phyloP scores from a whole-genome alignment of 1,140 invertebrate genomes.

The Chironomus tepperi region DNA sequence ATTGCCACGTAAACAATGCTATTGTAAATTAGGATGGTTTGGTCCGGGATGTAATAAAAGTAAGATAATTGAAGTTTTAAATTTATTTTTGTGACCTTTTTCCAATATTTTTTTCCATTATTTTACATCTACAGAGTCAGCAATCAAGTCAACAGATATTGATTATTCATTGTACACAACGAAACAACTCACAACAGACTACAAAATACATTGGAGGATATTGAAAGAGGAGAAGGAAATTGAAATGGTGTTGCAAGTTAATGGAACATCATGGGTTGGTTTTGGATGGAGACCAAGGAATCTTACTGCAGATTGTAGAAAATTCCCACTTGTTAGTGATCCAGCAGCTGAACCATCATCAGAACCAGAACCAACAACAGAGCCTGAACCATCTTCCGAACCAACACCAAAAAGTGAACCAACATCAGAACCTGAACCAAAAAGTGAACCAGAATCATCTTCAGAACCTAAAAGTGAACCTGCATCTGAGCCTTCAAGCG shows the following conservation, averaged over 20 bases:
- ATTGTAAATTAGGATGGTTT: slow-evolving; percentile 80
- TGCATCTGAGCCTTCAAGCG: slow-evolving; percentile 37
- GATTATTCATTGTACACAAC: slow-evolving; percentile 59
- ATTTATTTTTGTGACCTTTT: background rate
- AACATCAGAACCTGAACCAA: slow-evolving; percentile 41
- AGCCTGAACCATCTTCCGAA: slow-evolving; percentile 38
- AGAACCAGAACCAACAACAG: no score
- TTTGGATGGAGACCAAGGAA: slow-evolving; percentile 71
- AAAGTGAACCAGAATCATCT: slow-evolving; percentile 41
- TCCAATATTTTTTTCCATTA: slow-evolving; percentile 17
- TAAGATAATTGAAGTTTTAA: slow-evolving; percentile 41
- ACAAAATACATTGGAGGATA: slow-evolving; percentile 73
- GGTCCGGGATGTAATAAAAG: slow-evolving; percentile 67
- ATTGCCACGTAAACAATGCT: slow-evolving; percentile 75
- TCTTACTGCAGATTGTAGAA: slow-evolving; percentile 62
- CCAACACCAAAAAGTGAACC: slow-evolving; percentile 39
- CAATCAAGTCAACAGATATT: slow-evolving; percentile 52
- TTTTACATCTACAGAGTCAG: slow-evolving; percentile 47
- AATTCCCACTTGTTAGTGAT: slow-evolving; percentile 53
- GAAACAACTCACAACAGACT: slow-evolving; percentile 59
- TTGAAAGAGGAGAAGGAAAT: slow-evolving; percentile 70
- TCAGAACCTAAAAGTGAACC: slow-evolving; percentile 41
- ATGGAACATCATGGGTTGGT: slow-evolving; percentile 77
- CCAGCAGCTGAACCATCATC: slow-evolving; percentile 33
- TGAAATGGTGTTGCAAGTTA: slow-evolving; percentile 74